A percentile compares a stretch with the other conserved stretches of the same genome.
Conservation (phyloP, 2,888 invertebrate species). For the Lasiommata megera region DNA sequence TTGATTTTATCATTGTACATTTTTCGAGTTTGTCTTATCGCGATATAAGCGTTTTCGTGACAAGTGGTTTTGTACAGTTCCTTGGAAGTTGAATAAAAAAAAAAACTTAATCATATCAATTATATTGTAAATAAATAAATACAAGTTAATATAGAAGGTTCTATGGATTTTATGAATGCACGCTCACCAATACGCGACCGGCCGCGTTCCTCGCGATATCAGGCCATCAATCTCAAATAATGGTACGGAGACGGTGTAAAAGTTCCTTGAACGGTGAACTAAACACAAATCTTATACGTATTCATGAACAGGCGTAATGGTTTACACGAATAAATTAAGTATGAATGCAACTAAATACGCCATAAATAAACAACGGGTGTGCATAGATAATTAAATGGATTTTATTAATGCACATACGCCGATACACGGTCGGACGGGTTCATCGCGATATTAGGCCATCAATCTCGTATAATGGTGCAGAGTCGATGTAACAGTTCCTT, state of each 20-base stretch:
- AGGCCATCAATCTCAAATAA: conserved; percentile 70
- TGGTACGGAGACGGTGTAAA: conserved; percentile 60
- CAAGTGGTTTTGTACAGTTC: no score
- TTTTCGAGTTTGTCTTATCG: no score
- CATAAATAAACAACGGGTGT: conserved; percentile 11
- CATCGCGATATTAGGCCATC: conserved; percentile 68
- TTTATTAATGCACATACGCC: conserved; percentile 43
- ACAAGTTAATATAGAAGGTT: conserved; percentile 32
- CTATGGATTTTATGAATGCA: conserved; percentile 39
- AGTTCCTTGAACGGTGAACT: conserved; percentile 68
- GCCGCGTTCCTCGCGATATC: conserved; percentile 56
- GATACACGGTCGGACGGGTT: conserved; percentile 31
- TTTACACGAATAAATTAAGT: no score
- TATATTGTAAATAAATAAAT: no score
- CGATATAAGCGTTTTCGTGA: no score
- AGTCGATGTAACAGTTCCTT: conserved; percentile 65
- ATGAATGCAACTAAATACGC: neutral
- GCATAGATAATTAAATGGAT: conserved; percentile 34
- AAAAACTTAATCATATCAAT: no score
- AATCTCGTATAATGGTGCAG: conserved; percentile 67
- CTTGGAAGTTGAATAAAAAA: no score
- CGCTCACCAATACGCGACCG: conserved; percentile 36
- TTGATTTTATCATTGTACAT: no score
- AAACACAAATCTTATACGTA: no score
- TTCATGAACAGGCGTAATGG: no score